Conservation (phyloP, 2,113 vertebrate genomes). For the Thomomys bottae region DNA sequence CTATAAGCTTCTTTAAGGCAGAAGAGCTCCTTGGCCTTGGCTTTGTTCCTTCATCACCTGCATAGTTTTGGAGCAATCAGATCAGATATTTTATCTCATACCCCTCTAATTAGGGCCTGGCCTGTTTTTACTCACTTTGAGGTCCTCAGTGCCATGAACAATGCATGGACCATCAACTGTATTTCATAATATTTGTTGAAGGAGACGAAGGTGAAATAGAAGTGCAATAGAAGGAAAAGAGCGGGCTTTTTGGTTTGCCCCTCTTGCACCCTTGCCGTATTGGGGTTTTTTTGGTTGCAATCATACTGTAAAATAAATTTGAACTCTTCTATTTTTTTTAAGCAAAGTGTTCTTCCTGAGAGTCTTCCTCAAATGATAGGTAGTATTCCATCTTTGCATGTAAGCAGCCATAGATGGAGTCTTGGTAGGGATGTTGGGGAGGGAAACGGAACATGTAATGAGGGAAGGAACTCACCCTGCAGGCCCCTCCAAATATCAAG, state of each 20-base stretch:
- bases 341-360: neutral
- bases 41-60: neutral
- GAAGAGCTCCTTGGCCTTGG: neutral
- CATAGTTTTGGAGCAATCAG: neutral
- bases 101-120: neutral
- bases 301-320: neutral
- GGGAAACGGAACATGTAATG: neutral
- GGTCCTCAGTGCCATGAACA: neutral
- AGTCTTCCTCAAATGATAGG: neutral
- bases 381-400: neutral
- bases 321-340: conserved; percentile 24
- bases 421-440: neutral
- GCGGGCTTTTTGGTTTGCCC: neutral
- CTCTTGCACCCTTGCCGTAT: neutral
- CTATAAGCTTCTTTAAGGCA: neutral
- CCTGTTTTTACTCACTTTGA: neutral
- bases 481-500: neutral
- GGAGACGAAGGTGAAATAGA: neutral
- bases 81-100: neutral
- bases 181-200: neutral
- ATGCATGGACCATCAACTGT: neutral
- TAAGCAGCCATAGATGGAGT: neutral
- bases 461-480: neutral
- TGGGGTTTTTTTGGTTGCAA: neutral
- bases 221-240: neutral